Evolutionary conservation across 2,113 vertebrate genomes (phyloP).

Genomic region (Notiomystis cincta): DNA sequence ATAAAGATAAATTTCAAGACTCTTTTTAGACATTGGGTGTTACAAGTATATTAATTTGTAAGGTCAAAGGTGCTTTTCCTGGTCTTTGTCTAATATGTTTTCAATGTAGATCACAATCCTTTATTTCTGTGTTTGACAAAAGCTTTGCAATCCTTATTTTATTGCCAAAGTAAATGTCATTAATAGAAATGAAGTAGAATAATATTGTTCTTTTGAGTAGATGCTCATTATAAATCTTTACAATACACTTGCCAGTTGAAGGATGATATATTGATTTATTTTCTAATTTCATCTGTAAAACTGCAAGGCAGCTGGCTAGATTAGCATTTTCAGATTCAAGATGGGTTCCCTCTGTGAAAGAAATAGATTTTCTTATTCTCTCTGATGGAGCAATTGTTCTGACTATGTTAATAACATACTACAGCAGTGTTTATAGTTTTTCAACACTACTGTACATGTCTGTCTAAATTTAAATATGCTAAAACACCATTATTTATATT

Average conservation of each 20-base stretch:
- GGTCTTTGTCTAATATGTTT: not conserved
- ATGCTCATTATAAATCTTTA: not conserved
- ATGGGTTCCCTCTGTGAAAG: not conserved
- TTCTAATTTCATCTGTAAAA: not conserved
- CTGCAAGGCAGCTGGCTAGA: not conserved
- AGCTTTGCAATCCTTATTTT: not conserved
- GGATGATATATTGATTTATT: constrained; percentile 19
- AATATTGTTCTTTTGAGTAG: not conserved
- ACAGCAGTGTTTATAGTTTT: not conserved
- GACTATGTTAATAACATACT: not conserved
- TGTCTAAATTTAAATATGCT: not conserved
- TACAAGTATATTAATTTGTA: not conserved
- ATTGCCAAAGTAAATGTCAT: not conserved
- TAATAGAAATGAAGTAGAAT: not conserved
- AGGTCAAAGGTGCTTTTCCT: not conserved
- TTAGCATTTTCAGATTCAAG: not conserved
- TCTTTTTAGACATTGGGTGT: not conserved
- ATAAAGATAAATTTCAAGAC: not conserved
- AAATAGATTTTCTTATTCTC: constrained; percentile 13
- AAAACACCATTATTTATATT: not conserved
- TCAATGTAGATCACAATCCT: not conserved
- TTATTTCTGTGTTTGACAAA: not conserved
- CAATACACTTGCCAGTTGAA: not conserved
- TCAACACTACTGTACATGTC: not conserved
- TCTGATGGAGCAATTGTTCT: not conserved